Conservation (phyloP, 2,888 invertebrate genomes). For the Endotricha flammealis region DNA sequence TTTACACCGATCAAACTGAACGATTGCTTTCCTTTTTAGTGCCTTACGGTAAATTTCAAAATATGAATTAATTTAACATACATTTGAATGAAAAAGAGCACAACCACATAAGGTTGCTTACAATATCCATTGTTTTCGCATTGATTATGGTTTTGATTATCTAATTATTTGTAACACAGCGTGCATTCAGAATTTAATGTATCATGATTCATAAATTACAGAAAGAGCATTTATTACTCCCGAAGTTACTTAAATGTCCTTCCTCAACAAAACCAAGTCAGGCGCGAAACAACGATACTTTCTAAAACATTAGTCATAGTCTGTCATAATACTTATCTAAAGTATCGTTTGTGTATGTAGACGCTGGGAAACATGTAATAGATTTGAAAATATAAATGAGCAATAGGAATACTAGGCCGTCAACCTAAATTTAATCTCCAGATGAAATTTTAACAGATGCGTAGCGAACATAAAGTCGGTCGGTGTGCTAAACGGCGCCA, state of each 20-base stretch:
- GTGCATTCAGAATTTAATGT: too few species aligned
- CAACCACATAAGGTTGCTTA: background rate
- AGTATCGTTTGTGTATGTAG: background rate
- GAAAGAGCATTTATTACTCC: too few species aligned
- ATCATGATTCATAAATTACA: too few species aligned
- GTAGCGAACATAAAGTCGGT: conserved; percentile 21
- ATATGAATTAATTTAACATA: too few species aligned
- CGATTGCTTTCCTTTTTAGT: conserved; percentile 30
- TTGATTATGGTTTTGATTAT: too few species aligned
- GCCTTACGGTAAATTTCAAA: too few species aligned
- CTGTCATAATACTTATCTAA: too few species aligned
- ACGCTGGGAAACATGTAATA: conserved; percentile 1
- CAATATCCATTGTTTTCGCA: too few species aligned
- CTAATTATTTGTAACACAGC: too few species aligned
- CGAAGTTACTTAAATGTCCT: too few species aligned
- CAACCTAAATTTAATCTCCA: conserved; percentile 32
- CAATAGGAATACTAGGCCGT: conserved; percentile 16
- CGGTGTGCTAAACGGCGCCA: conserved; percentile 41
- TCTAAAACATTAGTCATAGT: conserved; percentile 37
- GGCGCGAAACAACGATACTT: conserved; percentile 29
- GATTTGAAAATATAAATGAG: conserved; percentile 16
- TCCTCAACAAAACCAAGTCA: conserved; percentile 27
- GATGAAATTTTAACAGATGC: conserved; percentile 40
- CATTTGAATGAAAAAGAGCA: conserved; percentile 10
- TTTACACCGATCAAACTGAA: conserved; percentile 40